Base-by-base conservation (phyloP, 1,140 invertebrate genomes). In the Bombus superbus region DNA sequence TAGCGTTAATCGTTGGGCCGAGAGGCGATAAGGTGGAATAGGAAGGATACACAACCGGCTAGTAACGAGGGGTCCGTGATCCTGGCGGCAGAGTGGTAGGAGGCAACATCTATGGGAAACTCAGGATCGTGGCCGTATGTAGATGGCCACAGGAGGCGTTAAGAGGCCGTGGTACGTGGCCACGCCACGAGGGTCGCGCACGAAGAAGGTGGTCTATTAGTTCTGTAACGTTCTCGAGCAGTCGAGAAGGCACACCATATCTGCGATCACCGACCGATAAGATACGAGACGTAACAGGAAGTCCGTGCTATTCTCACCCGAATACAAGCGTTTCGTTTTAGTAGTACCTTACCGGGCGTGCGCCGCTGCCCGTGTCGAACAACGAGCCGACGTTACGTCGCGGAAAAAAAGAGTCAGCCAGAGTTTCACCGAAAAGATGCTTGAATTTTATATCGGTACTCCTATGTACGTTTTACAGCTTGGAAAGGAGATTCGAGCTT, bases 161-260 rank as follows among this genome's bases (percentile, higher is more conserved):
- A 89, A 91, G 91, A 91, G 88, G 84, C 87, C 87, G 71, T 81
- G 80, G 81, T 88, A 83, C 83, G 57, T 85, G 76, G 72, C 76
- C 71, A 80, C 76, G 86, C 74, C 87, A 87, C 82, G 79, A 83
- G 68, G 86, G 69, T 90, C 89, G 89, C 83, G 83, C 89, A 90
- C 89, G 89, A 92, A 92, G 90, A 90, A 89, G 92, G 91, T 90
- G 89, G 92, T 93, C 92, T 93, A 93, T 93, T 93, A 93, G 92
- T 90, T 92, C 91, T 92, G 83, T 87, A 80, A 83, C 88, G 86
- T 92, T 83, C 89, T 79, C 68, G 73, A 76, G 73, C 86, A 82
- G 78, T 82, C 79, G 85, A 74, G 87, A 73, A 90, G 91, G 88
- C 88, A 73, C 88, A 83, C 88, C 89, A 89, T 92, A 93, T 93